These are phyloP conservation scores for Euschistus heros DNA, from an alignment of 1,140 invertebrate species.

Conservation along the genomic window DNA sequence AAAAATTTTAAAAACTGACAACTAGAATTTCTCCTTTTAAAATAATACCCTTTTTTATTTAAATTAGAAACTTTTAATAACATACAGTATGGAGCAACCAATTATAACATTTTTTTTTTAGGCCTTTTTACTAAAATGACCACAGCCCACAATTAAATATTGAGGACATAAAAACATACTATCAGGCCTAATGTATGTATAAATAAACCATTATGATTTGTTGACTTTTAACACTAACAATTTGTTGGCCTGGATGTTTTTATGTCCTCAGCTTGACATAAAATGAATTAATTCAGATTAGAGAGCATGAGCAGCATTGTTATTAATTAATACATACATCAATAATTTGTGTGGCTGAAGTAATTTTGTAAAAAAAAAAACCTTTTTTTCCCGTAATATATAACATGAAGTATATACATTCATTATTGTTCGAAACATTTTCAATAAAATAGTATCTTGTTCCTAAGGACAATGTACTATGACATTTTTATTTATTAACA, in stretches of 20 bases:
- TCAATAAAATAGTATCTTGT: constrained; percentile 12
- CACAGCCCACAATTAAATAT: neutral
- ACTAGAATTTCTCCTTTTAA: neutral
- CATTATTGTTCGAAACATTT: constrained; percentile 11
- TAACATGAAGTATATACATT: constrained; percentile 12
- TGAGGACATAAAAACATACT: constrained; percentile 2
- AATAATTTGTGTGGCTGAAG: neutral
- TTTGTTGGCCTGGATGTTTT: neutral
- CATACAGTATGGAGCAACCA: constrained; percentile 8
- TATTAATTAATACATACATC: neutral
- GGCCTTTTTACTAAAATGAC: constrained; percentile 15
- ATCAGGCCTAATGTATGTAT: neutral
- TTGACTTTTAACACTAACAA: neutral
- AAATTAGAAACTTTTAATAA: constrained; percentile 7
- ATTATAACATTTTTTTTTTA: constrained; percentile 5
- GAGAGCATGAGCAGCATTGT: constrained; percentile 3
- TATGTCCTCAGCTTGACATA: neutral
- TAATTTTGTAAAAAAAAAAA: constrained; percentile 13
- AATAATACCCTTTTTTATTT: constrained; percentile 1
- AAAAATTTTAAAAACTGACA: too few relatives aligned
- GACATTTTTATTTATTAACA: constrained; percentile 7
- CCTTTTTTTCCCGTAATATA: neutral
- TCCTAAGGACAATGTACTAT: constrained; percentile 9
- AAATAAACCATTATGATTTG: neutral
- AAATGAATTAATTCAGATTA: neutral